Conservation (phyloP, 37 sponge, comb jelly and placozoan species). For the Chondrilla cf. caribensis region DNA sequence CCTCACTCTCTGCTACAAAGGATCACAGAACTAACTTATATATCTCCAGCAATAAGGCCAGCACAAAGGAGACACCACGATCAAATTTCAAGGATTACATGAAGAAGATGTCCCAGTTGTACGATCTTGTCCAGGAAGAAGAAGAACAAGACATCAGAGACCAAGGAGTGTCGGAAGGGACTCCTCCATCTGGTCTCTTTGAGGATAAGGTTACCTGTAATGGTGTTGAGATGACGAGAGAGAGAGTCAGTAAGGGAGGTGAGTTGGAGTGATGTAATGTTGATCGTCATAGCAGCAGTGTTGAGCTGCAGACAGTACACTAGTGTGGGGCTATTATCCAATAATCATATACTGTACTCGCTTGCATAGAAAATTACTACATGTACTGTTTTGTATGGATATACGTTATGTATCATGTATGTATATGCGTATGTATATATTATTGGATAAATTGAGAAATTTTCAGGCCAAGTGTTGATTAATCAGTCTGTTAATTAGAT, state of each 20-base stretch:
- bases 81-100: constrained; percentile 30
- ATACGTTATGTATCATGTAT: too few species aligned
- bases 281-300: too few species aligned
- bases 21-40: constrained; percentile 18
- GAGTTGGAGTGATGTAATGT: too few species aligned
- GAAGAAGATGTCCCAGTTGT: constrained; percentile 42
- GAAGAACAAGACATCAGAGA: not conserved
- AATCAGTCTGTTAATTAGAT: too few species aligned
- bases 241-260: constrained; percentile 15
- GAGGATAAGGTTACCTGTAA: constrained; percentile 60
- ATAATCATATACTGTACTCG: too few species aligned
- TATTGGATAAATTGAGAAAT: not conserved
- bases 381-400: too few species aligned
- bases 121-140: constrained; percentile 37
- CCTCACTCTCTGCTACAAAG: not conserved
- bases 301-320: too few species aligned
- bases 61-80: not conserved
- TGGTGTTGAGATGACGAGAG: constrained; percentile 52
- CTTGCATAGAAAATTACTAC: too few species aligned
- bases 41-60: not conserved
- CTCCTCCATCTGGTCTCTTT: not conserved
- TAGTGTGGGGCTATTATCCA: too few species aligned
- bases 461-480: too few species aligned
- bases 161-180: not conserved
- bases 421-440: not conserved